Conservation (phyloP, 35 echinoderm and acorn worm genomes). For the Lytechinus variegatus region DNA sequence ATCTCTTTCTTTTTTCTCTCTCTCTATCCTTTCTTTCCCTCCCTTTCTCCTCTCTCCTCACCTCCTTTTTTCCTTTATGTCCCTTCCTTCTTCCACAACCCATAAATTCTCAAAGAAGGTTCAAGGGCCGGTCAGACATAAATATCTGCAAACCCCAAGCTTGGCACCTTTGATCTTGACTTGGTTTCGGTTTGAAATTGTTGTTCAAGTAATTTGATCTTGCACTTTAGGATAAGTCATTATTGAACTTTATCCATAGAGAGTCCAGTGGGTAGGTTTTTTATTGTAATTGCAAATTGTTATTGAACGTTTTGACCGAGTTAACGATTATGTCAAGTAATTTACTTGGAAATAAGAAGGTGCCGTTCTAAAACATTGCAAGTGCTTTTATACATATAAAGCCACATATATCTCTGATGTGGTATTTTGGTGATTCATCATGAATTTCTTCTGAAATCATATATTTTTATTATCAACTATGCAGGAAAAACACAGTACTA, state of each 20-base stretch:
- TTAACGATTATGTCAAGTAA: background rate
- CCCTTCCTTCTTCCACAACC: background rate
- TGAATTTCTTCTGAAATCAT: background rate
- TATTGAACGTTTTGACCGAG: background rate
- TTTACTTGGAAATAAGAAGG: background rate
- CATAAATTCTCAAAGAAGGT: background rate
- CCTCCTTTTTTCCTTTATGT: background rate
- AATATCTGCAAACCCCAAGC: background rate
- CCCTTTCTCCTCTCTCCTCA: background rate
- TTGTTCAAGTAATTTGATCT: constrained; percentile 14
- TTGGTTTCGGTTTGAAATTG: background rate
- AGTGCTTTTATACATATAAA: too few relatives aligned
- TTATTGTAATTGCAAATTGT: background rate
- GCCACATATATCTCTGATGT: background rate
- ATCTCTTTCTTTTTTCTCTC: background rate
- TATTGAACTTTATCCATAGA: background rate
- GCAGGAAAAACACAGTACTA: too few relatives aligned
- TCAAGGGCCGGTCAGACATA: background rate
- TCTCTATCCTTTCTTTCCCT: background rate
- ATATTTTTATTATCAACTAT: background rate
- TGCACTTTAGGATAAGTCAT: background rate
- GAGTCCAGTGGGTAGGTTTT: background rate
- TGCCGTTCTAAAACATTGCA: background rate
- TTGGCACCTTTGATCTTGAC: background rate
- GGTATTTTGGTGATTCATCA: background rate